Base-by-base conservation (phyloP, 2,888 invertebrate species). In the Xylophagus ater region DNA sequence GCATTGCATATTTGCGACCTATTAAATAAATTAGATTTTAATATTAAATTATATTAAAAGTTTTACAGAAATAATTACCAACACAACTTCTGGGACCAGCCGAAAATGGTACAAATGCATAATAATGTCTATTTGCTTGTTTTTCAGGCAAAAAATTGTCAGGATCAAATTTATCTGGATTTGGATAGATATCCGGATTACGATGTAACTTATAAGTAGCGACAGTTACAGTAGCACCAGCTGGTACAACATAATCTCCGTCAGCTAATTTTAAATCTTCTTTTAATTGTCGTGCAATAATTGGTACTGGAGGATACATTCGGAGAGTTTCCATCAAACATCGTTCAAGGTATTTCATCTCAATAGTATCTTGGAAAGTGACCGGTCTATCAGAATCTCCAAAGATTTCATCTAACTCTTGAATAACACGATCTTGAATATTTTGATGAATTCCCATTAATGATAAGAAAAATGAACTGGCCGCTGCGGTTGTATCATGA, bases 131-230 rank as follows among this genome's bases (percentile, higher is more conserved):
- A 51, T 76, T 75, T 34, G 78, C 78, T 44, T 78, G 78, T 48
- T 72, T 76, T 55, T 88, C 87, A 0, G 85, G 81, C 46, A 86
- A 68, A 69, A 88, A 89, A 58, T 87, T 81, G 60, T 88, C 87
- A 2, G 89, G 88, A 66, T 88, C 72, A 57, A 84, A 89, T 46
- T 68, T 70, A 29, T 76, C 68, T 0, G 89, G 82, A 60, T 89
- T 79, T 7, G 81, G 76, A 62, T 82, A 89, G 34, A 78, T 70
- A 48, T 79, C 75, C 2, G 71, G 66, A 48, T 79, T 72, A 40
- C 82, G 76, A 59, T 89, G 88, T 36, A 82, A 59, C 52, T 74
- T 72, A 54, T 69, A 76, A 2, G 78, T 79, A 3, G 72, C 71
- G 34, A 86, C 72, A 2, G 76, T 59, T 5, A 82, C 71, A 0